phyloP scores from a whole-genome alignment of 2,113 vertebrate species.

The Mixornis gularis region DNA sequence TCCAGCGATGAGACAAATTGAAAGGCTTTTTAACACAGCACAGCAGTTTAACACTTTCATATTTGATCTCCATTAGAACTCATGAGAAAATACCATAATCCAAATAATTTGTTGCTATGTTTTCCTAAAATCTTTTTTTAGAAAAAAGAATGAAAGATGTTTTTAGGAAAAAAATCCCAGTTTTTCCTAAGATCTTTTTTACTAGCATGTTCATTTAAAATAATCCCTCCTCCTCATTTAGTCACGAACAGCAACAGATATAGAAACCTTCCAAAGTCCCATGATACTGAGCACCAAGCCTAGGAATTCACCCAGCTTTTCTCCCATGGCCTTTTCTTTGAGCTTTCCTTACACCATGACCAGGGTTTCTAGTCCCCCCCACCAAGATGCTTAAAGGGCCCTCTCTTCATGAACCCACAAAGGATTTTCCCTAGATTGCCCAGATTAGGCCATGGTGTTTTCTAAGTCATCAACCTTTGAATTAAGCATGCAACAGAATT shows the following conservation, averaged over 20 bases:
- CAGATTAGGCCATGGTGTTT: background rate
- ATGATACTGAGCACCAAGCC: background rate
- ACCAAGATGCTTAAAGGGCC: background rate
- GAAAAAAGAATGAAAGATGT: too few species aligned
- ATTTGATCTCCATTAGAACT: background rate
- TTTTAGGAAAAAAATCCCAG: too few species aligned
- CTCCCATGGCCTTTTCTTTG: background rate
- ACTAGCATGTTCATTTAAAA: background rate
- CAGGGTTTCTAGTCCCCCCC: background rate
- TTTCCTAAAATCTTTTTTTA: background rate
- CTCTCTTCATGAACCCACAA: background rate
- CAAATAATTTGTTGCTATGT: background rate
- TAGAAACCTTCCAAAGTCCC: background rate
- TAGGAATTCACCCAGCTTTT: background rate
- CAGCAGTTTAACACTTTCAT: background rate
- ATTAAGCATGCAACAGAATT: background rate
- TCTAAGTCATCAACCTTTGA: background rate
- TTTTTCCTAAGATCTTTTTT: background rate
- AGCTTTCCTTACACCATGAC: background rate
- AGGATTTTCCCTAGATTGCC: background rate
- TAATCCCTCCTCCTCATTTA: background rate
- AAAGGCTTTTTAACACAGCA: background rate
- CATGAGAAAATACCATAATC: background rate
- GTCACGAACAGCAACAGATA: rapidly evolving
- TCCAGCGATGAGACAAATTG: background rate